Conservation (phyloP, 1,140 invertebrate species). For the Drosophila oshimai region DNA sequence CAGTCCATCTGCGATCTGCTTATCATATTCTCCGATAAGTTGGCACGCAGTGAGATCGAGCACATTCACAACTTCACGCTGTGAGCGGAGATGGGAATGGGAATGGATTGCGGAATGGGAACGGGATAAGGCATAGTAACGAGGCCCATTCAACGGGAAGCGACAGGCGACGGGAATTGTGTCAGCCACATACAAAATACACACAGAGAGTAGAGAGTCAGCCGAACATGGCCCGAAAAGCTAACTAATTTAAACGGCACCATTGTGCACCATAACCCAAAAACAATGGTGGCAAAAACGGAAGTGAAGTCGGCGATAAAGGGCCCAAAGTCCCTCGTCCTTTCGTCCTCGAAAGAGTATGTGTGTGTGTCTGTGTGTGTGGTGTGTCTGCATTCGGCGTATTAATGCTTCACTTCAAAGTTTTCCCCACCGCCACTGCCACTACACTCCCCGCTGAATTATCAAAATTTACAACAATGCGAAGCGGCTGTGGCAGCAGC, state of each 20-base stretch:
- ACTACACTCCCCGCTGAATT: conserved; percentile 47
- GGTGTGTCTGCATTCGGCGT: conserved; percentile 51
- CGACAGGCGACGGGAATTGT: conserved; percentile 57
- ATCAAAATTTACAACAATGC: conserved; percentile 78
- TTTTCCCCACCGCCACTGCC: conserved; percentile 14
- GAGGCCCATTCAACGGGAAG: conserved; percentile 34
- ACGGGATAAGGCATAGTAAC: background rate
- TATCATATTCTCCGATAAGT: conserved; percentile 96
- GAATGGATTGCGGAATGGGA: background rate
- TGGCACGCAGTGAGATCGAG: conserved; percentile 85
- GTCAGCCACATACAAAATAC: conserved; percentile 44
- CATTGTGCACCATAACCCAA: conserved; percentile 69
- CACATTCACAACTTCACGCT: conserved; percentile 83
- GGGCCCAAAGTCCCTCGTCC: conserved; percentile 26
- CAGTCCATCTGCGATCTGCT: conserved; percentile 97
- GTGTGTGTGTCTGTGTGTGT: conserved; percentile 25
- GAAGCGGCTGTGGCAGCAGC: conserved; percentile 23
- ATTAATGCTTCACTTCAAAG: conserved; percentile 78
- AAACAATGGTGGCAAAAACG: conserved; percentile 61
- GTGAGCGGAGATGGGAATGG: background rate
- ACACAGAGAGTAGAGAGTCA: background rate
- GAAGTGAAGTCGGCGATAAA: conserved; percentile 59
- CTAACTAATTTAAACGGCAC: conserved; percentile 76
- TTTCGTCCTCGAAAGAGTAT: background rate
- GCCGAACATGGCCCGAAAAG: conserved; percentile 31